Percentiles rank a stretch among this genome's conserved stretches.
Conservation (phyloP, 2,113 vertebrate species). For the Mirounga angustirostris region DNA sequence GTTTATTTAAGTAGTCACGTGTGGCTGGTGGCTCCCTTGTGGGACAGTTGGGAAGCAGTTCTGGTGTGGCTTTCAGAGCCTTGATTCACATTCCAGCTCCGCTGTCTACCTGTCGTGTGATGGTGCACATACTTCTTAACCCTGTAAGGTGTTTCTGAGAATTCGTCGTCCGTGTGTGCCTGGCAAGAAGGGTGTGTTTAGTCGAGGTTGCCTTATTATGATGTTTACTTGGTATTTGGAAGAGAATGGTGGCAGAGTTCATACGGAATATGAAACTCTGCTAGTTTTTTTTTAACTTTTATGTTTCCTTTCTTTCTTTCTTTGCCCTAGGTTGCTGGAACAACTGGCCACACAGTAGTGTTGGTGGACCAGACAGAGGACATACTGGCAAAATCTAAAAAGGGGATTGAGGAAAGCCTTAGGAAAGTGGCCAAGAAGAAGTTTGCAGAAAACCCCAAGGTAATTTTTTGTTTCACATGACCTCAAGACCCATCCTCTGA, state of each 20-base stretch:
- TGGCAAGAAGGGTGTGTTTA: background rate
- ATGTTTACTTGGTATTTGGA: background rate
- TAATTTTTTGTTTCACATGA: conserved; percentile 71
- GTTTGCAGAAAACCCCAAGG: conserved; percentile 96
- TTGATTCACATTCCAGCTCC: background rate
- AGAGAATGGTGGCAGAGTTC: background rate
- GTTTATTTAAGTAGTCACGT: background rate
- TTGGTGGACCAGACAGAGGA: conserved; percentile 96
- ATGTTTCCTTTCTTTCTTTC: background rate
- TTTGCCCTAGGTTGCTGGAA: conserved; percentile 92
- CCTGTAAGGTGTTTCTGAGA: background rate
- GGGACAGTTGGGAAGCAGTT: background rate
- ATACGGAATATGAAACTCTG: background rate
- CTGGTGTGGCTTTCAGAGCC: background rate
- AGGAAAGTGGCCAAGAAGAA: conserved; percentile 96
- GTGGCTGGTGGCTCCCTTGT: background rate
- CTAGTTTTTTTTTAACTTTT: background rate
- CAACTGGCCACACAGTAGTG: conserved; percentile 95
- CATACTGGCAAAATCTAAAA: conserved; percentile 93
- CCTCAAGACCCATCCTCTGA: background rate
- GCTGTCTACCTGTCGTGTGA: background rate
- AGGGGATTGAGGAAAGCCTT: conserved; percentile 94
- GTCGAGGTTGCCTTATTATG: background rate
- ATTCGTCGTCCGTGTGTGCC: background rate
- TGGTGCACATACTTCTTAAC: no score